Conservation (phyloP, 2,797 vertebrate species). For the Gouania willdenowi region DNA sequence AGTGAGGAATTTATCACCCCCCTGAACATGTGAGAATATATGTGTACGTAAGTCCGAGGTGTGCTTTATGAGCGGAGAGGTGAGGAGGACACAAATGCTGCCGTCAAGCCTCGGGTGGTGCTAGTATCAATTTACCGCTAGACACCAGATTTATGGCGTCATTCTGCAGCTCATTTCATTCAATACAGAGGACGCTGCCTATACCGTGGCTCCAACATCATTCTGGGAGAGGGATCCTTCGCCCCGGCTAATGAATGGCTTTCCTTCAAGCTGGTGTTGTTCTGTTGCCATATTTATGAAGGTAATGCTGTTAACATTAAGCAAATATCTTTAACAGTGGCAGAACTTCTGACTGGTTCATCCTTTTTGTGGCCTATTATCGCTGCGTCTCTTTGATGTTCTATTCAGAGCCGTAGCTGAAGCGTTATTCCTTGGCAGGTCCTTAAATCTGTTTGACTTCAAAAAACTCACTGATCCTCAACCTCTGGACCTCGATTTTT, state of each 20-base stretch:
- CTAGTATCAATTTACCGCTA: slow-evolving; percentile 21
- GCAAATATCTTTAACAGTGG: slow-evolving; percentile 8
- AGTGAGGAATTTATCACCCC: slow-evolving; percentile 21
- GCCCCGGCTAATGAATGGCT: slow-evolving; percentile 50
- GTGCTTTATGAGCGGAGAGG: slow-evolving; percentile 29
- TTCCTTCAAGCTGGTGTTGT: slow-evolving; percentile 39
- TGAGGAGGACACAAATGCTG: slow-evolving; percentile 22
- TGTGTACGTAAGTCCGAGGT: slow-evolving; percentile 7
- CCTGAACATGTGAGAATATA: slow-evolving; percentile 19
- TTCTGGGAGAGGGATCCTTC: slow-evolving; percentile 38
- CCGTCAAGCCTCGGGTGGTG: slow-evolving; percentile 11
- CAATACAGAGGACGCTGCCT: slow-evolving; percentile 18
- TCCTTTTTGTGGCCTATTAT: slow-evolving; percentile 16
- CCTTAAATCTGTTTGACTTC: too few species aligned
- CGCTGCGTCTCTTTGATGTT: neutral
- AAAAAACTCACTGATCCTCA: too few species aligned
- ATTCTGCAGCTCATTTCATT: slow-evolving; percentile 35
- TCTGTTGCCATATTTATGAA: slow-evolving; percentile 46
- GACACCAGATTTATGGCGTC: slow-evolving; percentile 38
- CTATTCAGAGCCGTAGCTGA: too few species aligned
- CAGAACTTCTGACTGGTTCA: slow-evolving; percentile 14
- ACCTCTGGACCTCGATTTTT: too few species aligned
- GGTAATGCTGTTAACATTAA: slow-evolving; percentile 19
- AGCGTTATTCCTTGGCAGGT: too few species aligned
- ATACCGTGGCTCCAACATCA: slow-evolving; percentile 30